These are phyloP conservation scores for Ptychoptera albimana DNA, from an alignment of 2,888 invertebrate genomes.

Conservation along the genomic window DNA sequence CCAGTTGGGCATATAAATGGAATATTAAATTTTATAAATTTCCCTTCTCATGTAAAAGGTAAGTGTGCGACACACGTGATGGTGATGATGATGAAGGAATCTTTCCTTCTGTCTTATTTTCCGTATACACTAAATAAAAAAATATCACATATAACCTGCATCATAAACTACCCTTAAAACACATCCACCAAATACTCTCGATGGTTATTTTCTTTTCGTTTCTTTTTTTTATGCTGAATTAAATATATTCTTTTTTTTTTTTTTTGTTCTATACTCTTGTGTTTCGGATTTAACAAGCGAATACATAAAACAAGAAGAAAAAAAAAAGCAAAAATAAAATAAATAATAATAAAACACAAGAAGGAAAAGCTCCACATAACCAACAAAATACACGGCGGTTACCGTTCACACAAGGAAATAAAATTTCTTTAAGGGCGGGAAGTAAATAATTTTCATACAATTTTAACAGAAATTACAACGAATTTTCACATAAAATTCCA, in stretches of 20 bases:
- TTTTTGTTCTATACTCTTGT: neutral
- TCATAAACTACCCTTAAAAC: too few relatives aligned
- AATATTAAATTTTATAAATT: constrained; percentile 14
- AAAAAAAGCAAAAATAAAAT: neutral
- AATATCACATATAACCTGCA: too few relatives aligned
- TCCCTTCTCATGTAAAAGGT: constrained; percentile 15
- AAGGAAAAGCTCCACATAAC: neutral
- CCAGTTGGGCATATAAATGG: constrained; percentile 14
- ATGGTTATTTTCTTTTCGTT: neutral
- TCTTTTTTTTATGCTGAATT: neutral
- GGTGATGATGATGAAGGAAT: too few relatives aligned
- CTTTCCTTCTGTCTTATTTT: too few relatives aligned
- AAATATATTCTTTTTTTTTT: neutral
- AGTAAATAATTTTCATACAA: too few relatives aligned
- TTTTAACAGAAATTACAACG: too few relatives aligned
- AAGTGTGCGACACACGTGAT: constrained; percentile 5
- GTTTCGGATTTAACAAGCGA: too few relatives aligned
- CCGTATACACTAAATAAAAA: too few relatives aligned
- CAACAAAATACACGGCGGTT: too few relatives aligned
- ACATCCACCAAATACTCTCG: neutral
- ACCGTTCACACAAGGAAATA: too few relatives aligned
- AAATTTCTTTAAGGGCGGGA: too few relatives aligned
- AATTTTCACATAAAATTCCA: too few relatives aligned
- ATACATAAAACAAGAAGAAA: neutral
- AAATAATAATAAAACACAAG: neutral